Evolutionary conservation across 1,140 invertebrate species (phyloP).

Genomic region (Solenopsis fugax): DNA sequence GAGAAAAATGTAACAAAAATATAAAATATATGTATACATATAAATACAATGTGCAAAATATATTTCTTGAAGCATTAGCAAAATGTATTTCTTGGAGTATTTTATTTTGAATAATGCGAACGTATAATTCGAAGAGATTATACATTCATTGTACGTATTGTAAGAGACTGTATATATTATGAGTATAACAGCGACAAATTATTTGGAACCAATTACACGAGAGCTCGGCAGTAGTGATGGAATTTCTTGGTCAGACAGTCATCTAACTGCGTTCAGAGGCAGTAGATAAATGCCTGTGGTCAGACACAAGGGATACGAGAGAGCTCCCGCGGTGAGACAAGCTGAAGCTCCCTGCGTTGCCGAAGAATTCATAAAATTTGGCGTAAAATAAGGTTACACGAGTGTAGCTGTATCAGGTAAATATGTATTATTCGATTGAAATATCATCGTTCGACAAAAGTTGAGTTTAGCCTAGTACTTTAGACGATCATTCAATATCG

Average conservation of each 20-base stretch:
- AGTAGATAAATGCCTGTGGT: not conserved
- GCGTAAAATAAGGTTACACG: not conserved
- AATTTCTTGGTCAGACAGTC: constrained; percentile 23
- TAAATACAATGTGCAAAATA: not conserved
- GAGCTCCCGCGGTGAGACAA: not conserved
- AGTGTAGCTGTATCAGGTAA: not conserved
- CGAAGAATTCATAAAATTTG: not conserved
- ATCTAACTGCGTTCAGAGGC: not conserved
- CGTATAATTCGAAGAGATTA: not conserved
- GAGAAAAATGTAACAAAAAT: not conserved
- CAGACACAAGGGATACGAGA: not conserved
- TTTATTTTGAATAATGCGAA: not conserved
- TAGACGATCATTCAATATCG: not conserved
- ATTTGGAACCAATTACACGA: not conserved
- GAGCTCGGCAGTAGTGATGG: not conserved
- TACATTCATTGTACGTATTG: not conserved
- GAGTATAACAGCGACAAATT: not conserved
- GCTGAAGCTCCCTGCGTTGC: not conserved
- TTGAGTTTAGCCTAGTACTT: not conserved
- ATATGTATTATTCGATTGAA: constrained; percentile 30
- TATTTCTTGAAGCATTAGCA: not conserved
- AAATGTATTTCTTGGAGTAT: constrained; percentile 8
- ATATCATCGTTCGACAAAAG: not conserved
- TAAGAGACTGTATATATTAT: not conserved
- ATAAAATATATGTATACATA: not conserved